Evolutionary conservation across 1,140 invertebrate genomes (phyloP).

Genomic region (Anoplophora glabripennis): DNA sequence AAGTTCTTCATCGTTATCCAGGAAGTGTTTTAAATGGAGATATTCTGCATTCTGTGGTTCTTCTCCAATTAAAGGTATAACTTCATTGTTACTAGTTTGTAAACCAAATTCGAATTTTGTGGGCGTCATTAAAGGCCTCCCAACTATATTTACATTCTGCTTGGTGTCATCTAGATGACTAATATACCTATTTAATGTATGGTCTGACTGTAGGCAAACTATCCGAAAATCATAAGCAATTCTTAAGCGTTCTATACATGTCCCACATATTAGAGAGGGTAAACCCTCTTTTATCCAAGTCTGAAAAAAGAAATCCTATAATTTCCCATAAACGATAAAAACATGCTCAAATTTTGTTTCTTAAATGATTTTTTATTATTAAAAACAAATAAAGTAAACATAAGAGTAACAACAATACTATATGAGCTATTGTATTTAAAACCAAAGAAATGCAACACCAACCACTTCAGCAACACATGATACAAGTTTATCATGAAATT

Average conservation of each 20-base stretch:
- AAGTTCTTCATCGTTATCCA: conserved; percentile 39
- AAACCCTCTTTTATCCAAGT: conserved; percentile 38
- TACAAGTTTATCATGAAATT: conserved; percentile 40
- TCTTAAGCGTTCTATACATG: conserved; percentile 38
- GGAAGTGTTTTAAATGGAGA: conserved; percentile 45
- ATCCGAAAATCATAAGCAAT: conserved; percentile 41
- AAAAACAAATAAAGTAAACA: no score
- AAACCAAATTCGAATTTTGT: conserved; percentile 34
- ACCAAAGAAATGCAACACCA: conserved; percentile 19
- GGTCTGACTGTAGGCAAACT: conserved; percentile 38
- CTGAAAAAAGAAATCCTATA: conserved; percentile 27
- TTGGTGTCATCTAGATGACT: conserved; percentile 24
- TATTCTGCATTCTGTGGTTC: conserved; percentile 40
- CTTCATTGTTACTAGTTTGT: conserved; percentile 13
- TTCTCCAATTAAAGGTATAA: conserved; percentile 25
- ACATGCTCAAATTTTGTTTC: no score
- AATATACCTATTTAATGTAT: conserved; percentile 36
- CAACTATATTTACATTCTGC: conserved; percentile 6
- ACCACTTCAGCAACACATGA: conserved; percentile 44
- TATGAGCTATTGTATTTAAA: no score
- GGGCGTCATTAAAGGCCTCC: conserved; percentile 21
- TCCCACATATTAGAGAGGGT: conserved; percentile 38
- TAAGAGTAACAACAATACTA: no score
- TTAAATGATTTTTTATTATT: no score
- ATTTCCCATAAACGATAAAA: neutral